Base-by-base conservation (phyloP, 1,140 invertebrate species). In the Pogonus chalceus region DNA sequence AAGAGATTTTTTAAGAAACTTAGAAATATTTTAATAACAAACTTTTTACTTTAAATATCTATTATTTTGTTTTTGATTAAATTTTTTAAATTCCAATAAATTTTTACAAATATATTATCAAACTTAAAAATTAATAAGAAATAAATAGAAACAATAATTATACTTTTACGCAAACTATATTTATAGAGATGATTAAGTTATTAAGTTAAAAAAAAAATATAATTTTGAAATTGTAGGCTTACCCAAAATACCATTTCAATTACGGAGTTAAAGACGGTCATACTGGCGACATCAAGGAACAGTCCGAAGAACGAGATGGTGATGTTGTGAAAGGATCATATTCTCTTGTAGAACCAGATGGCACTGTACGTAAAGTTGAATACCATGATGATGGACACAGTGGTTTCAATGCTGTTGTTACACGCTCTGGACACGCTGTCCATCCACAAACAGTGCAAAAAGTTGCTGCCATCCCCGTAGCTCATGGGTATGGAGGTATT, bases 281-380 rank as follows among this genome's bases (percentile, higher is more conserved):
- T 57, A 76, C 65, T 24, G 69, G 76, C 0, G 71, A 73, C 39
- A 63, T 66, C 0, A 73, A 73, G 56, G 65, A 69, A 14, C 65
- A 65, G 2, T 65, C 66, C 61, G 71, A 73, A 52, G 69, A 69
- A 51, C 58, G 70, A 14, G 65, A 71, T 20, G 71, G 72, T 55
- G 80, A 80, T 23, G 76, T 81, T 1, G 78, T 82, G 20, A 76
- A 80, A 56, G 80, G 80, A 53, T 75, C 75, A 46, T 82, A 82
- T 68, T 79, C 77, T 47, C 63, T 83, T 53, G 73, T 80, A 21
- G 80, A 83, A 62, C 79, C 81, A 16, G 81, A 83, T 61, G 81
- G 81, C 58, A 77, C 79, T 62, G 67, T 82, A 3, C 72, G 80
- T 43, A 78, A 78, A 63, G 78, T 77, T 75, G 61, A 78, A 77